These are phyloP conservation scores for Morelia viridis DNA, from an alignment of 2,797 vertebrate genomes.

Conservation along the genomic window DNA sequence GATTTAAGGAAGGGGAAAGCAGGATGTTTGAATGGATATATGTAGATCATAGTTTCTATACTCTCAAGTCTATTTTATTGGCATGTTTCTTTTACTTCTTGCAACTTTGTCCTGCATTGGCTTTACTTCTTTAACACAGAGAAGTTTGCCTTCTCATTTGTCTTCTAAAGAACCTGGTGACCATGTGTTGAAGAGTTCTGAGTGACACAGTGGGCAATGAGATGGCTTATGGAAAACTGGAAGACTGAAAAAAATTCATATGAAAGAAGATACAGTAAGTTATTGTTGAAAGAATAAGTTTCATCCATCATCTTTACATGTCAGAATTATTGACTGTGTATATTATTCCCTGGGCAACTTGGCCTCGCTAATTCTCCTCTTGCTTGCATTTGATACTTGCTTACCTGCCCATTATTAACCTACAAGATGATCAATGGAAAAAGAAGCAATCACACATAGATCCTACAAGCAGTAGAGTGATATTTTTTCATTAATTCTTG, in stretches of 20 bases:
- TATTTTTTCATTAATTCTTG: slow-evolving; percentile 53
- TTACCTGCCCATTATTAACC: not conserved
- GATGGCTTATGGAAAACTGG: not conserved
- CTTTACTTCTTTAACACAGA: not conserved
- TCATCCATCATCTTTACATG: not conserved
- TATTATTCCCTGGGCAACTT: not conserved
- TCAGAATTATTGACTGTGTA: not conserved
- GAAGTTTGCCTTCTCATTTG: not conserved
- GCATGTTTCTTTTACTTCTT: not conserved
- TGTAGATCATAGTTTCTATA: not conserved
- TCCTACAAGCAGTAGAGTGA: slow-evolving; percentile 28
- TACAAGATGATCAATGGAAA: not conserved
- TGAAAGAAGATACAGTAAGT: not conserved
- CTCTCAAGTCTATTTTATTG: not conserved
- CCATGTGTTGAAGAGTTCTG: not conserved
- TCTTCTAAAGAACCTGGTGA: not conserved
- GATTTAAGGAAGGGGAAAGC: not conserved
- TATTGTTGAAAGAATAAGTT: not conserved
- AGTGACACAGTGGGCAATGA: not conserved
- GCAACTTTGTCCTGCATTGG: not conserved
- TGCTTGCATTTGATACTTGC: not conserved
- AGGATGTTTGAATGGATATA: not conserved
- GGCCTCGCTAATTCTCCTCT: not conserved
- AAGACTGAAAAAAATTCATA: not conserved
- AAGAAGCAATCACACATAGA: slow-evolving; percentile 35